Conservation (phyloP, 2,888 invertebrate species). For the Holacanthella duospinosa region DNA sequence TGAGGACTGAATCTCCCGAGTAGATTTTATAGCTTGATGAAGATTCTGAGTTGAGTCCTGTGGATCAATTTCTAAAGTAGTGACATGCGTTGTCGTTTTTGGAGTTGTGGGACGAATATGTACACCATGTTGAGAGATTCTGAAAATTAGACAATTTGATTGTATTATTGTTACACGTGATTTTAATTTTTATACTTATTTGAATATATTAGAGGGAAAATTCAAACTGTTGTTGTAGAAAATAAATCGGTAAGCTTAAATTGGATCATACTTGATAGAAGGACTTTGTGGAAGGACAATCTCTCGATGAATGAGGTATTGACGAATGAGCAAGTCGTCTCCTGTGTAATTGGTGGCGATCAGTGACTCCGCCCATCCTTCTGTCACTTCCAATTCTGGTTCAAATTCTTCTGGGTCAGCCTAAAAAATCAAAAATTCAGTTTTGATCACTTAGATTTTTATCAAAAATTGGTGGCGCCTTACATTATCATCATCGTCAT, state of each 20-base stretch:
- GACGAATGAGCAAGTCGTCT: conserved; percentile 28
- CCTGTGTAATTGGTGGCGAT: conserved; percentile 18
- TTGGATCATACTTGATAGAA: no score
- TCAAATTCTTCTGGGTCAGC: conserved; percentile 33
- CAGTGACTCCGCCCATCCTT: conserved; percentile 27
- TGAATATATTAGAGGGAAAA: no score
- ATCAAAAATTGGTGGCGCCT: neutral
- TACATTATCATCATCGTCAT: conserved; percentile 33
- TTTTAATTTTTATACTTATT: no score
- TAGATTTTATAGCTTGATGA: no score
- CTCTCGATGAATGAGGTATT: conserved; percentile 19
- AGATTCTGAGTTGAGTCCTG: no score
- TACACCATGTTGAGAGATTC: neutral
- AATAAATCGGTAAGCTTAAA: no score
- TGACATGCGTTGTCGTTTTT: no score
- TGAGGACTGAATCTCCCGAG: no score
- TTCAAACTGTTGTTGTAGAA: no score
- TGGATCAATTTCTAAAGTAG: no score
- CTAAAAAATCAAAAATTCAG: conserved; percentile 5
- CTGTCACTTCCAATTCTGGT: conserved; percentile 29
- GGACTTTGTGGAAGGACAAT: conserved; percentile 8
- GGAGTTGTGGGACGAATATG: neutral
- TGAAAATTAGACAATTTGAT: no score
- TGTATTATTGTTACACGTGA: no score
- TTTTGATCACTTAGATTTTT: neutral